Evolutionary conservation across 2,113 vertebrate species (phyloP), one percentile per base, ranked within the genome.

Genomic region (Herpetotheres cachinnans): DNA sequence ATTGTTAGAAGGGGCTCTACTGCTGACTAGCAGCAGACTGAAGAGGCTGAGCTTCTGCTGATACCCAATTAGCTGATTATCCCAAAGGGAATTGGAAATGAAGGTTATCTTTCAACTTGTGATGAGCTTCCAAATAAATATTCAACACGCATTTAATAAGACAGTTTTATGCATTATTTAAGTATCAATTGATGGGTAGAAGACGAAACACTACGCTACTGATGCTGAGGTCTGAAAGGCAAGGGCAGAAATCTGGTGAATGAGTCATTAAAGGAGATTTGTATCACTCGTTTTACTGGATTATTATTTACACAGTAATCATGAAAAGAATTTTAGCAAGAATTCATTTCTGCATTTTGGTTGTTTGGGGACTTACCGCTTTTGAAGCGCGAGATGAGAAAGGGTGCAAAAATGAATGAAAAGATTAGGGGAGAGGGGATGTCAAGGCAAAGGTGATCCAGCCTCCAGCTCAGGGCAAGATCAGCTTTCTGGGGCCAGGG

Each of bases 91-190:
- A 97, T 97, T 97, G 94, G 67, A 97, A 97, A 97, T 98, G 97
- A 98, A 97, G 96, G 96, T 97, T 95, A 96, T 96, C 95, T 98
- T 97, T 97, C 97, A 97, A 92, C 91, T 91, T 95, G 94, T 93
- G 83, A 97, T 95, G 96, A 97, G 96, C 96, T 86, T 76, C 94
- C 90, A 94, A 95, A 97, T 98, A 97, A 97, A 98, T 97, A 98
- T 98, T 97, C 97, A 96, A 93, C 90, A 82, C 79, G 90, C 95
- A 94, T 97, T 96, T 98, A 97, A 98, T 97, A 97, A 98, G 95
- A 96, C 95, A 96, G 95, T 94, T 93, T 96, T 96, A 97, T 98
- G 95, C 95, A 97, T 98, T 97, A 97, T 97, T 97, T 98, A 98
- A 96, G 86, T 95, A 94, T 86, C 91, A 96, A 89, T 66, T 96